Conservation (phyloP, 1,140 invertebrate species). For the Drosophila kikkawai region DNA sequence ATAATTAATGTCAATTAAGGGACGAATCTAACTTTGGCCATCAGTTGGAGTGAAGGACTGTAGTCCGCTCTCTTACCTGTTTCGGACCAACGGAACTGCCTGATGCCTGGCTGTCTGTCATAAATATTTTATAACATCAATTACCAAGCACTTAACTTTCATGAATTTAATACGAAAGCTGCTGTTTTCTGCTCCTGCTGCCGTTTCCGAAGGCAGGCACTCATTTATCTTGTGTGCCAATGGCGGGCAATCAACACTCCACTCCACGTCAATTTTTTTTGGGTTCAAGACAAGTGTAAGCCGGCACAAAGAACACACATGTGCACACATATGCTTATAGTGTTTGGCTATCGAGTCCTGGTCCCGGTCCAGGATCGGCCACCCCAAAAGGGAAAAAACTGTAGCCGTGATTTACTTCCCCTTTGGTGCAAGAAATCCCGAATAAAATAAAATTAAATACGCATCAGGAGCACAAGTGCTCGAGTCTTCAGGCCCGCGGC, state of each 20-base stretch:
- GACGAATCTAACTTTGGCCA: slow-evolving; percentile 78
- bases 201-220: slow-evolving; percentile 28
- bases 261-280: slow-evolving; percentile 55
- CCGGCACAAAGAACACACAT: slow-evolving; percentile 46
- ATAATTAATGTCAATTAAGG: slow-evolving; percentile 84
- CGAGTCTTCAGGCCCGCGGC: slow-evolving; percentile 42
- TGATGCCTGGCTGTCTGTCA: slow-evolving; percentile 58
- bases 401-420: slow-evolving; percentile 74
- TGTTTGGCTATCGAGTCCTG: slow-evolving; percentile 24
- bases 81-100: slow-evolving; percentile 10
- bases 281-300: slow-evolving; percentile 70
- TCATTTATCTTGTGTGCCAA: slow-evolving; percentile 75
- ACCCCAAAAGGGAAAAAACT: slow-evolving; percentile 47
- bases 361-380: slow-evolving; percentile 28
- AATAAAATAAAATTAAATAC: slow-evolving; percentile 83
- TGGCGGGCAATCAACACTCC: slow-evolving; percentile 77
- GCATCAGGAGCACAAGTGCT: slow-evolving; percentile 78
- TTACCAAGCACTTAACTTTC: slow-evolving; percentile 85
- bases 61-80: slow-evolving; percentile 13
- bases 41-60: slow-evolving; percentile 46
- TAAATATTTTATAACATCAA: slow-evolving; percentile 85
- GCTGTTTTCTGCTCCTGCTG: slow-evolving; percentile 15
- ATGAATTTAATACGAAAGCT: slow-evolving; percentile 84
- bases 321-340: slow-evolving; percentile 37
- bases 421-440: slow-evolving; percentile 59